Conservation (phyloP, 2,888 invertebrate species). For the Nemoura dubitans region DNA sequence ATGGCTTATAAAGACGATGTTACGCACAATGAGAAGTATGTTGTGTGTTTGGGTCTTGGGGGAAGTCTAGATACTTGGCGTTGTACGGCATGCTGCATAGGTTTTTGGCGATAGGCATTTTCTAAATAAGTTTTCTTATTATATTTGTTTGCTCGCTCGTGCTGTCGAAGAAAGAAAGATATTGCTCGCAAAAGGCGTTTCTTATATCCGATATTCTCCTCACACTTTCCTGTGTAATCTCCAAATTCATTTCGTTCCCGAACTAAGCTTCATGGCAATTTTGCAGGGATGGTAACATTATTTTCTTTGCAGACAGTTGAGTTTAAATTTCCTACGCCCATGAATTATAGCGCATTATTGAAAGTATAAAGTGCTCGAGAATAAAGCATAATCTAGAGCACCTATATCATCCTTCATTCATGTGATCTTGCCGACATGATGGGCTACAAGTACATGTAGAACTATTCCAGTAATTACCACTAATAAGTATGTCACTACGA, state of each 20-base stretch:
- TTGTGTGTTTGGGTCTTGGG: not conserved
- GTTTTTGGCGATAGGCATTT: not conserved
- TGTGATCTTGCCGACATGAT: not conserved
- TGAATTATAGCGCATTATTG: too few species aligned
- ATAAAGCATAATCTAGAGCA: not conserved
- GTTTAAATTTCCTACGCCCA: not conserved
- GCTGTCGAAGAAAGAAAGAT: not conserved
- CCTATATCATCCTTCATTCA: not conserved
- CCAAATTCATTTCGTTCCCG: too few species aligned
- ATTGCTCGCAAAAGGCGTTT: not conserved
- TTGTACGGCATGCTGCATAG: not conserved
- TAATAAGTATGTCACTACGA: not conserved
- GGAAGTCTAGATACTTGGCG: not conserved
- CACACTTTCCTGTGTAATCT: too few species aligned
- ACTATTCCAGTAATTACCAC: not conserved
- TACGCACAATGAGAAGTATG: not conserved
- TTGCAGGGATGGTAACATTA: not conserved
- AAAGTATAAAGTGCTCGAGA: too few species aligned
- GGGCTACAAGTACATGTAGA: not conserved
- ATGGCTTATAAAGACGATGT: not conserved
- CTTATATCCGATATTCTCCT: too few species aligned
- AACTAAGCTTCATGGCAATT: too few species aligned
- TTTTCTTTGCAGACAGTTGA: not conserved
- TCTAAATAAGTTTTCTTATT: not conserved
- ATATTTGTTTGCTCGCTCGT: not conserved